These are phyloP conservation scores for Crematogaster levior DNA, from an alignment of 2,888 invertebrate species.

Conservation along the genomic window DNA sequence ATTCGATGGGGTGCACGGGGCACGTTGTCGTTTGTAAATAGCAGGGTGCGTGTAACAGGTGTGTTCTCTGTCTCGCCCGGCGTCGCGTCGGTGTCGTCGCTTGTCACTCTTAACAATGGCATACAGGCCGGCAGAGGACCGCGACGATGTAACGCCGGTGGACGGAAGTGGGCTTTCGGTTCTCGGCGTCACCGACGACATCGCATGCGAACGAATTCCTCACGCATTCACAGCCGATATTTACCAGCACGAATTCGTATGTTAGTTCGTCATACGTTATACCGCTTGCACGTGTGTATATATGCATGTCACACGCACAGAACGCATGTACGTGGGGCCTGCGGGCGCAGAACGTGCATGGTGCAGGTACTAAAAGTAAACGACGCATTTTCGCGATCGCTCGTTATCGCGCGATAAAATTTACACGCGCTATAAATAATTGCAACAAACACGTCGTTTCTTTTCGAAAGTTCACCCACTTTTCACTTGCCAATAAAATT, in stretches of 20 bases:
- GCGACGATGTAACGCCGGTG: neutral
- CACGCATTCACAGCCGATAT: neutral
- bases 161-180: neutral
- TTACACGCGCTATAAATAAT: constrained; percentile 39
- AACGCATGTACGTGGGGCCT: neutral
- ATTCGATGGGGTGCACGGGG: constrained; percentile 20
- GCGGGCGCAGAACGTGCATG: neutral
- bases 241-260: neutral
- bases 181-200: neutral
- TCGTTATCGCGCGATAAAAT: constrained; percentile 32
- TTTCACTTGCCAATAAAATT: constrained; percentile 6
- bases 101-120: constrained; percentile 24
- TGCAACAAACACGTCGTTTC: neutral
- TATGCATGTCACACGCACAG: neutral
- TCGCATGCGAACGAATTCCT: neutral
- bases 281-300: neutral
- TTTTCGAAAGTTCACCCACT: neutral
- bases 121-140: neutral
- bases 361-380: constrained; percentile 31
- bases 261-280: neutral
- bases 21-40: constrained; percentile 39
- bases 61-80: constrained; percentile 34
- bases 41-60: constrained; percentile 46
- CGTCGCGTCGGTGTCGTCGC: constrained; percentile 22
- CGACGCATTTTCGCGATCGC: constrained; percentile 26